Base-by-base conservation (phyloP, 2,113 vertebrate species). In the Rhabdomys dilectus region DNA sequence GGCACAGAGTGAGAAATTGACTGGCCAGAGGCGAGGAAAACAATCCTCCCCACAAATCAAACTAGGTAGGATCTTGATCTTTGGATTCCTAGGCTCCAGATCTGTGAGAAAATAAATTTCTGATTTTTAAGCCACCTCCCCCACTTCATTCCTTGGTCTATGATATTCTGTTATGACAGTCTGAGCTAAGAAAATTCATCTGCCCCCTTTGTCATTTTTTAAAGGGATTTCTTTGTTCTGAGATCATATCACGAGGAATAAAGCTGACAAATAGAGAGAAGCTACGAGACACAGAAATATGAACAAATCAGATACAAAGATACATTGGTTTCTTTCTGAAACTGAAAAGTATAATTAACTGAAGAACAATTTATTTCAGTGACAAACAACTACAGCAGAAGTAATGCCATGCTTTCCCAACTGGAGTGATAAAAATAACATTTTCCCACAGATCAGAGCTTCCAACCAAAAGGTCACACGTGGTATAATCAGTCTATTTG, bases 311-410 rank as follows among this genome's bases (percentile, higher is more conserved):
- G 45, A 68, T 88, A 81, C 66, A 62, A 66, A 93, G 24, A 45
- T 58, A 45, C 1, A 0, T 64, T n/a, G 9, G 2, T 96, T 96
- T n/a, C 21, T 19, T 78, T 75, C 10, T 56, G 53, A 88, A 96
- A 94, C 48, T 68, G 45, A 89, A 94, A 95, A 75, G 36, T 64
- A 51, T 62, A 88, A 96, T 93, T 92, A 93, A 84, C 29, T 5
- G 9, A 26, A 70, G 21, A 84, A 48, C 77, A 73, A 91, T 90
- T 91, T 81, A 19, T 62, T 94, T 62, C 60, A 89, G 56, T 58
- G 31, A 56, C 86, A 81, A 80, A 51, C 17, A 86, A 72, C 10
- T 42, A 91, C 73, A 90, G 22, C 29, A 75, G 82, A 77, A 31
- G 45, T 81, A 91, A 93, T 93, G 9, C 19, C 2, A 19, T 29